A percentile compares a stretch with the other conserved stretches of the same genome.
These are phyloP conservation scores for Amphimallon solstitiale DNA, from an alignment of 2,888 invertebrate genomes.

Conservation along the genomic window DNA sequence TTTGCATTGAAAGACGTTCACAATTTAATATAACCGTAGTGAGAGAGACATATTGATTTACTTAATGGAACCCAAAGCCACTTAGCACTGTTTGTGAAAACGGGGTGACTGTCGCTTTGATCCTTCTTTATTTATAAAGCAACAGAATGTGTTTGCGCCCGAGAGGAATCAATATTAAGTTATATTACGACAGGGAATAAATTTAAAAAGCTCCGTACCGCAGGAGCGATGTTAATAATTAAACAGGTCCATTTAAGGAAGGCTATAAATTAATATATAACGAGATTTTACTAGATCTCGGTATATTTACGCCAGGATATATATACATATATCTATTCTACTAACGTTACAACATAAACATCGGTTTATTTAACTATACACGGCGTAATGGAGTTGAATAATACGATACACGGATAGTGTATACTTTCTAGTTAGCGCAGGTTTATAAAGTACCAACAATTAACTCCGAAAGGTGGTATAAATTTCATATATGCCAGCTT, in stretches of 20 bases:
- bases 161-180: constrained; percentile 50
- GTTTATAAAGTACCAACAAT: constrained; percentile 5
- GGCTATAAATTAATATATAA: constrained; percentile 37
- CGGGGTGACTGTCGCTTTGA: constrained; percentile 50
- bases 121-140: constrained; percentile 55
- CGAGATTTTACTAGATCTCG: constrained; percentile 33
- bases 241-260: constrained; percentile 45
- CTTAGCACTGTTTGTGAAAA: constrained; percentile 51
- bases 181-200: constrained; percentile 49
- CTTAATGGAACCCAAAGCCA: constrained; percentile 54
- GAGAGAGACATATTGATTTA: constrained; percentile 50
- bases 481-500: not conserved
- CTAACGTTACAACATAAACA: not conserved
- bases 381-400: not conserved
- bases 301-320: constrained; percentile 3
- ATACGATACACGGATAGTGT: not conserved
- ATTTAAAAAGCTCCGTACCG: constrained; percentile 50
- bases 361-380: not conserved
- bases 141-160: constrained; percentile 49
- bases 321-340: not conserved
- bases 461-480: not conserved
- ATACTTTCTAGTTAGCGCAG: not conserved
- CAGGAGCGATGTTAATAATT: constrained; percentile 47
- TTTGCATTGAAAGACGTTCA: constrained; percentile 36
- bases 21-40: constrained; percentile 39